These are phyloP conservation scores for Cyclopterus lumpus DNA, from an alignment of 2,797 vertebrate genomes.

Conservation along the genomic window DNA sequence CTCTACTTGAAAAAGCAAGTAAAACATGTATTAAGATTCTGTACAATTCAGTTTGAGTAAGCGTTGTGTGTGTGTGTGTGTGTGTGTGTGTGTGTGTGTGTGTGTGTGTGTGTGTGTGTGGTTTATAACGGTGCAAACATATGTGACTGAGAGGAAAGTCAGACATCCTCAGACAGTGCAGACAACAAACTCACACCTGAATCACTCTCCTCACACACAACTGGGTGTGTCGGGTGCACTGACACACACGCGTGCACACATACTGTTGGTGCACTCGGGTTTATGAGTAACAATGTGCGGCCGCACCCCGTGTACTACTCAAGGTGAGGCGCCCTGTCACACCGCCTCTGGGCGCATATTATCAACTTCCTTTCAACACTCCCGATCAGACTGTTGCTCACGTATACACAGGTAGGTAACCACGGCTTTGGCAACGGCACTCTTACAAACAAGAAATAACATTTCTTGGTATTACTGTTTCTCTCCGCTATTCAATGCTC, in stretches of 20 bases:
- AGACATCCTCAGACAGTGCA: slow-evolving; percentile 70
- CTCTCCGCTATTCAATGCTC: neutral
- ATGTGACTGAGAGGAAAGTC: slow-evolving; percentile 51
- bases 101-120: neutral
- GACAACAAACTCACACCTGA: slow-evolving; percentile 84
- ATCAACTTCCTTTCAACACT: slow-evolving; percentile 68
- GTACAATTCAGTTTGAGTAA: neutral
- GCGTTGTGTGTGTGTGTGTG: neutral
- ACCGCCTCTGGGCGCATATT: slow-evolving; percentile 64
- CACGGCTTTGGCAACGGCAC: slow-evolving; percentile 29
- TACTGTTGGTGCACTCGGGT: neutral
- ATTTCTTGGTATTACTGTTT: neutral
- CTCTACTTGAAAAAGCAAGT: neutral
- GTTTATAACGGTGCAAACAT: slow-evolving; percentile 8
- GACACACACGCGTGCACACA: too few species aligned
- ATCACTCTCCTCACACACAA: slow-evolving; percentile 84
- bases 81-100: too few species aligned
- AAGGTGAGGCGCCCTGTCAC: slow-evolving; percentile 58
- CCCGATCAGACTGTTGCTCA: slow-evolving; percentile 28
- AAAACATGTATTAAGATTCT: neutral
- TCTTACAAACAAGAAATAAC: neutral
- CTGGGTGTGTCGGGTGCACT: too few species aligned
- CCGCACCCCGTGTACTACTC: slow-evolving; percentile 67
- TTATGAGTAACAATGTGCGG: slow-evolving; percentile 69
- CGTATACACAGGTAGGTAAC: neutral